phyloP scores from a whole-genome alignment of 2,888 invertebrate genomes.

The Tenthredo livida region DNA sequence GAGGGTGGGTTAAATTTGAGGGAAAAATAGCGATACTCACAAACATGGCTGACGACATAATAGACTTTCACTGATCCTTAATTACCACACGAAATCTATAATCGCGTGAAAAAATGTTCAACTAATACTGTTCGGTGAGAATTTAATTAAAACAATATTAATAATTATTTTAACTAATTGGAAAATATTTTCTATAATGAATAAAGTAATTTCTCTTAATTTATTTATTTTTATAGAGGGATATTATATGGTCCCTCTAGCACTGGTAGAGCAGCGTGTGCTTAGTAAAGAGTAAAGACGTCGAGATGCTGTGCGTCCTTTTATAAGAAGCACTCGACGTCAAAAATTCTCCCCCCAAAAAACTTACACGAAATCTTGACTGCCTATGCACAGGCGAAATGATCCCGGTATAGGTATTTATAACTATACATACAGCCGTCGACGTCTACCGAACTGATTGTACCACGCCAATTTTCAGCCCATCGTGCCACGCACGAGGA shows the following conservation, averaged over 20 bases:
- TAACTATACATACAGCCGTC: conserved; percentile 28
- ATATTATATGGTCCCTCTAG: background rate
- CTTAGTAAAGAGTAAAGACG: conserved; percentile 68
- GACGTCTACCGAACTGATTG: conserved; percentile 29
- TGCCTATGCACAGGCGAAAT: conserved; percentile 25
- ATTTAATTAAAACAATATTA: background rate
- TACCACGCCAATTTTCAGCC: conserved; percentile 38
- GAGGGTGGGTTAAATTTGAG: background rate
- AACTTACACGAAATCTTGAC: conserved; percentile 24
- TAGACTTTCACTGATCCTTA: conserved; percentile 53
- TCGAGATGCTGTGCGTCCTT: conserved; percentile 68
- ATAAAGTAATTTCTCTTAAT: background rate
- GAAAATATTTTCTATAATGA: background rate
- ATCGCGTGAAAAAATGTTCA: background rate
- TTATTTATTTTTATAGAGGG: background rate
- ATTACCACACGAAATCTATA: conserved; percentile 8
- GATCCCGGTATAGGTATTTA: conserved; percentile 45
- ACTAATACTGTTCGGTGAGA: conserved; percentile 24
- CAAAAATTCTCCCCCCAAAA: conserved; percentile 54
- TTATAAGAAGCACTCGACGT: conserved; percentile 69
- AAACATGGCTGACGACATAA: conserved; percentile 71
- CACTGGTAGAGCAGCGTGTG: conserved; percentile 61
- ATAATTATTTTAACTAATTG: background rate
- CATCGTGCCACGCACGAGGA: conserved; percentile 40
- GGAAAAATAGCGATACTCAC: conserved; percentile 65